These are phyloP conservation scores for Meloe dianella DNA, from an alignment of 2,888 invertebrate species.

Conservation along the genomic window DNA sequence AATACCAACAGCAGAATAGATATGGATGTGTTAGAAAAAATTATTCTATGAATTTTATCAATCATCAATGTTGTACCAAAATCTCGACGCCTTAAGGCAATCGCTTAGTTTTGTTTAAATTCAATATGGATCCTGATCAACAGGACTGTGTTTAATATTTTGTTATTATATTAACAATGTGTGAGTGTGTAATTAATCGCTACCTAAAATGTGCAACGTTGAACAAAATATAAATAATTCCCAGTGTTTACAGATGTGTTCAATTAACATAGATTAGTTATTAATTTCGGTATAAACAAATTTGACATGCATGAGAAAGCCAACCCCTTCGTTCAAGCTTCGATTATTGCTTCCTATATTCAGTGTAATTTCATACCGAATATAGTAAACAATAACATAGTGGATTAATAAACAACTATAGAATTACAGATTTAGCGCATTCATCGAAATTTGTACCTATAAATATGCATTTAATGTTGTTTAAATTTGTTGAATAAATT, in stretches of 20 bases:
- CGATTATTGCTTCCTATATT: conserved; percentile 33
- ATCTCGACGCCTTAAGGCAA: not conserved
- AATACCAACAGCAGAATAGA: no score
- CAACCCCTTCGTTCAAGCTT: conserved; percentile 29
- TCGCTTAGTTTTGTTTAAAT: no score
- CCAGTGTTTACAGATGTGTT: conserved; percentile 26
- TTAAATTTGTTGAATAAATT: conserved; percentile 5
- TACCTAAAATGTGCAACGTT: conserved; percentile 10
- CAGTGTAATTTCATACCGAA: conserved; percentile 34
- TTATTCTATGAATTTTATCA: no score
- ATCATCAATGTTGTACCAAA: not conserved
- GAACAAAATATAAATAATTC: conserved; percentile 26
- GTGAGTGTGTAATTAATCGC: not conserved
- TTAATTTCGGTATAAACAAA: conserved; percentile 34
- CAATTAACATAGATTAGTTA: conserved; percentile 33
- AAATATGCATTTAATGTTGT: conserved; percentile 11
- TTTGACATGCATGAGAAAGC: conserved; percentile 33
- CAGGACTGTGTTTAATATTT: not conserved
- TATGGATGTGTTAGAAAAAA: no score
- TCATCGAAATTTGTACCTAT: conserved; percentile 17
- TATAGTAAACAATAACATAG: conserved; percentile 34
- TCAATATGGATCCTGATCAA: not conserved
- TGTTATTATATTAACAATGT: not conserved
- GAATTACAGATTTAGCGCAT: conserved; percentile 29
- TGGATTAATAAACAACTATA: conserved; percentile 32